phyloP scores from a whole-genome alignment of 2,797 vertebrate genomes.

The Hozukius guyotensis region DNA sequence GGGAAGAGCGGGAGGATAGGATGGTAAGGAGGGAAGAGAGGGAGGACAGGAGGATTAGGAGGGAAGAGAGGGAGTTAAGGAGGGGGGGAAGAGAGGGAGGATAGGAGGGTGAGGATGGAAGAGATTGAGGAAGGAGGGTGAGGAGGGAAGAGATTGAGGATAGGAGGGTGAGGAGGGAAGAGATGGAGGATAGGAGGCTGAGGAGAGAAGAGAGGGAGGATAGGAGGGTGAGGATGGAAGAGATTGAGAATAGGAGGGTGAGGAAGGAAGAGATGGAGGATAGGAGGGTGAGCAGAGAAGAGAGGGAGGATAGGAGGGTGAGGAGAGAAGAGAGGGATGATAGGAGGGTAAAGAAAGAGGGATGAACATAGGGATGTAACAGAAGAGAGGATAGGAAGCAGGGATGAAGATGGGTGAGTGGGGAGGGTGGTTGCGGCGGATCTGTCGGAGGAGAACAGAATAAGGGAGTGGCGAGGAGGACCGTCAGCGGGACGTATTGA shows the following conservation, averaged over 20 bases:
- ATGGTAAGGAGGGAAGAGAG: not conserved
- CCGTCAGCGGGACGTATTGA: conserved; percentile 58
- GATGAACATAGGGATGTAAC: not conserved
- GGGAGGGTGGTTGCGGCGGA: not conserved
- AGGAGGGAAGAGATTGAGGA: not conserved
- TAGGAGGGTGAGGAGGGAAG: too few species aligned
- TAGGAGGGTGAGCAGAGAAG: not conserved
- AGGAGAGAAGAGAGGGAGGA: not conserved
- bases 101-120: not conserved
- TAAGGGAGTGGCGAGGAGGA: conserved; percentile 27
- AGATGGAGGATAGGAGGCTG: too few species aligned
- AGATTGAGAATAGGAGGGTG: too few species aligned
- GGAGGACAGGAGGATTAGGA: not conserved
- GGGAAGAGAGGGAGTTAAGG: too few species aligned
- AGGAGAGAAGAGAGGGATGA: not conserved
- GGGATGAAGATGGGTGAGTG: not conserved
- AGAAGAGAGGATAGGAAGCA: not conserved
- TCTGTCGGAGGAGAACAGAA: conserved; percentile 25
- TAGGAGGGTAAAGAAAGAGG: not conserved
- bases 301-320: not conserved
- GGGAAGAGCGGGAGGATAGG: not conserved
- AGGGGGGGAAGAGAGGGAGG: too few species aligned
- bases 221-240: not conserved
- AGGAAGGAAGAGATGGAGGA: not conserved
- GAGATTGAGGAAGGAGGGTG: not conserved